Evolutionary conservation across 2,888 invertebrate species (phyloP).

Genomic region (Calameuta pallipes): DNA sequence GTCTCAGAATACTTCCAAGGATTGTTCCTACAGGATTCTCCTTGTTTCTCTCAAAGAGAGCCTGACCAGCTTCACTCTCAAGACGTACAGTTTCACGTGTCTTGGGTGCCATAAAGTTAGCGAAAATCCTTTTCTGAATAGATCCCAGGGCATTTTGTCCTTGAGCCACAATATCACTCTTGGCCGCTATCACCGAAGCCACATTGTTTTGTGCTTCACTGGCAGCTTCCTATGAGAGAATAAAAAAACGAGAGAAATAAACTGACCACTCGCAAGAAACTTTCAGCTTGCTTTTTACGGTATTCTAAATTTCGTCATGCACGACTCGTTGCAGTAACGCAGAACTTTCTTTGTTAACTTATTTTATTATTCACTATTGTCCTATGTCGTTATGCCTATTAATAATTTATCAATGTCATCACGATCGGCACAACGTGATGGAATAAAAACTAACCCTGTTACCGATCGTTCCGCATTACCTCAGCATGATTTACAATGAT

Average conservation of each 20-base stretch:
- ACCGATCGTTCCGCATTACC: slow-evolving; percentile 44
- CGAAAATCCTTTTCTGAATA: slow-evolving; percentile 7
- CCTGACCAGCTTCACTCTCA: slow-evolving; percentile 48
- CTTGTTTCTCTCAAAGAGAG: slow-evolving; percentile 44
- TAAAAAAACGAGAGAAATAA: not conserved
- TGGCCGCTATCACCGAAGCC: slow-evolving; percentile 42
- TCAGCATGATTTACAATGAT: slow-evolving; percentile 54
- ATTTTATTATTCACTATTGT: not conserved
- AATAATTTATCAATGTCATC: slow-evolving; percentile 8
- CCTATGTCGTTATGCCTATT: not conserved
- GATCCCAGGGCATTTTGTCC: slow-evolving; percentile 19
- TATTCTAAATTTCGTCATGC: not conserved
- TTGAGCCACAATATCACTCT: slow-evolving; percentile 33
- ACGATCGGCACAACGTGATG: not conserved
- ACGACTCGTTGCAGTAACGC: not conserved
- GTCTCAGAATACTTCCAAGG: slow-evolving; percentile 63
- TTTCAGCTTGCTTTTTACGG: not conserved
- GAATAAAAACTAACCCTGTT: not conserved
- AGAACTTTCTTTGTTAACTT: not conserved
- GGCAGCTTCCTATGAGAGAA: slow-evolving; percentile 41
- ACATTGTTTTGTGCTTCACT: slow-evolving; percentile 49
- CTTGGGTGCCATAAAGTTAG: slow-evolving; percentile 28
- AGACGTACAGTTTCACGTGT: slow-evolving; percentile 48
- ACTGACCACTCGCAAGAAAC: not conserved
- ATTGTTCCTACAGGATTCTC: slow-evolving; percentile 37